These are phyloP conservation scores for Cerastoderma edule DNA, from an alignment of 2,888 invertebrate species.

Conservation along the genomic window DNA sequence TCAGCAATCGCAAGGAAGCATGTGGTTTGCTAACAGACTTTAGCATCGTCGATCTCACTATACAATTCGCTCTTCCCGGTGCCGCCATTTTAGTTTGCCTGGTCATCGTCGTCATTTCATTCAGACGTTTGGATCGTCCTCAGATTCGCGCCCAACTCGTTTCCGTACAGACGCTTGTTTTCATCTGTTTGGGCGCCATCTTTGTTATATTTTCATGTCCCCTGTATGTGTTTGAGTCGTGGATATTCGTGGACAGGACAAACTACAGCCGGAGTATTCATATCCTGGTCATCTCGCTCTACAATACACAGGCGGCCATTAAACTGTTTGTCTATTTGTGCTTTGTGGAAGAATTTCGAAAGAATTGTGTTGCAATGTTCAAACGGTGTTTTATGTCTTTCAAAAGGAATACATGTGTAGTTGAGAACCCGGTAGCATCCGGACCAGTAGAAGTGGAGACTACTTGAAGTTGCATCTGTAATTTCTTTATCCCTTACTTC, in stretches of 20 bases:
- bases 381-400: background rate
- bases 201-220: conserved; percentile 9
- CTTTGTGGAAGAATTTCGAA: conserved; percentile 4
- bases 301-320: conserved; percentile 11
- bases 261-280: background rate
- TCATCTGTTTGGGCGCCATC: conserved; percentile 11
- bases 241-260: conserved; percentile 15
- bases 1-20: background rate
- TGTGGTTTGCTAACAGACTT: conserved; percentile 4
- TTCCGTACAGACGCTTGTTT: background rate
- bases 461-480: too few species aligned
- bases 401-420: background rate
- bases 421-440: too few species aligned
- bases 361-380: background rate
- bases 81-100: conserved; percentile 4
- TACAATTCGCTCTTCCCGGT: conserved; percentile 7
- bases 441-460: too few species aligned
- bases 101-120: background rate
- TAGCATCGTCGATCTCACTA: conserved; percentile 7
- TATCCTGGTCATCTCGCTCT: background rate
- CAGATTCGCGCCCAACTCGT: conserved; percentile 11
- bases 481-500: too few species aligned
- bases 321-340: conserved; percentile 14
- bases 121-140: conserved; percentile 16
- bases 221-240: conserved; percentile 14